Evolutionary conservation across 2,888 invertebrate genomes (phyloP), one percentile per base, ranked within the genome.

Genomic region (Clanis bilineata): DNA sequence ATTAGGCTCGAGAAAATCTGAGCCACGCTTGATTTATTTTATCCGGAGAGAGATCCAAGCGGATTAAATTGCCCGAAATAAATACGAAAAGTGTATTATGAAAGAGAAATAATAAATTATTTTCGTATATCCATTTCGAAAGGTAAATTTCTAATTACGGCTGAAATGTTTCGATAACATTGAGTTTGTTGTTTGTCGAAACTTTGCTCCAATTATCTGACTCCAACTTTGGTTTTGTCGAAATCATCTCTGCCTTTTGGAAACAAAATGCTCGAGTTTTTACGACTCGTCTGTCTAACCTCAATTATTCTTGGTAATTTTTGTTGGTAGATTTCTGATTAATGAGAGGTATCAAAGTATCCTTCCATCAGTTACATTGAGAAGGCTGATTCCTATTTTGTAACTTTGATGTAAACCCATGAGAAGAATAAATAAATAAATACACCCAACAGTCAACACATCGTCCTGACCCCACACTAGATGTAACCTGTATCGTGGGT

Each of bases 21-120:
- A 51, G 10, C n/a, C 18, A 51, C 28, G 51, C 10, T 51, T 51
- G 51, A 51, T 51, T 51, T 51, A 51, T 51, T 18, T 51, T 51
- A 51, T 51, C 51, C 51, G 10, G 1, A 12, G 12, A 36, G 18
- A 51, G 3, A 51, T 32, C 28, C 51, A 18, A 18, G 51, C 18
- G 44, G 32, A 51, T 51, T 51, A 18, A 51, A 51, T 51, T 51
- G 51, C 28, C 28, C 18, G 28, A 51, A 51, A 51, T 51, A 51
- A 51, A 32, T 28, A 51, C 32, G 51, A 18, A 18, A 32, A 51
- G 28, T 32, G 18, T 51, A 51, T 32, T 51, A 47, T 10, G 18
- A 32, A 18, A 32, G 32, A 18, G 28, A 18, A 28, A 32, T 32
- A 3, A 41, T 41, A 7, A 18, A 41, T 41, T 41, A 18, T 7